Conservation (phyloP, 2,113 vertebrate genomes). For the Megalops atlanticus region DNA sequence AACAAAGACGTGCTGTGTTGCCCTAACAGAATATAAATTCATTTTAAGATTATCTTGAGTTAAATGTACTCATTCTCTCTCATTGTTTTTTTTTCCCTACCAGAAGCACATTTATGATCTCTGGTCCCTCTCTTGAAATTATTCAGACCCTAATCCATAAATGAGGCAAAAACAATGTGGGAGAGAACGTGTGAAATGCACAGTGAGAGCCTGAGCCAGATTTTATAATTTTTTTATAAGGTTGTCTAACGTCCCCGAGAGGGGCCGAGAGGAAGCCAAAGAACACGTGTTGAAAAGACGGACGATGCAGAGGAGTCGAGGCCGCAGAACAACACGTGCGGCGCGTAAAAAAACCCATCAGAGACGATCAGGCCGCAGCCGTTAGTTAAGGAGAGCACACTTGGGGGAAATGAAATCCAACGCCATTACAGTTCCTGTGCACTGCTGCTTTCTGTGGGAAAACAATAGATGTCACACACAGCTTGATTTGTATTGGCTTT, state of each 20-base stretch:
- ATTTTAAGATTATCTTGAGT: too few species aligned
- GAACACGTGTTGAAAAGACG: constrained; percentile 57
- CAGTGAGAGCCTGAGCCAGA: not conserved
- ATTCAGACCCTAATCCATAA: constrained; percentile 43
- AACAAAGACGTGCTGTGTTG: too few species aligned
- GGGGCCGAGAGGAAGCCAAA: constrained; percentile 42
- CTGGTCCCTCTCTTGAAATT: too few species aligned
- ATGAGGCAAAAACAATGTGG: constrained; percentile 38
- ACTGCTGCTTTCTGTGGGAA: constrained; percentile 50
- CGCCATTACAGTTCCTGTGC: constrained; percentile 54
- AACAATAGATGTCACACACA: constrained; percentile 70
- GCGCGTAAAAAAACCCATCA: constrained; percentile 65
- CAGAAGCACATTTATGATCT: too few species aligned
- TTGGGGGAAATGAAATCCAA: constrained; percentile 58
- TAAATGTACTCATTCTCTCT: too few species aligned
- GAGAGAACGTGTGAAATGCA: not conserved
- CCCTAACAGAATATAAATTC: too few species aligned
- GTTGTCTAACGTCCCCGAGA: constrained; percentile 49
- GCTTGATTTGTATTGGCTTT: constrained; percentile 74
- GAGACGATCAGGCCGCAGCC: constrained; percentile 67
- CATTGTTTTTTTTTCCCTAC: too few species aligned
- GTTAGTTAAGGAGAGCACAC: constrained; percentile 57
- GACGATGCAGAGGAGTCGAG: constrained; percentile 46
- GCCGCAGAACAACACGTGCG: constrained; percentile 65
- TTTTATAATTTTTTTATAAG: constrained; percentile 38